Conservation (phyloP, 2,888 invertebrate species). For the Coelinius sp. region DNA sequence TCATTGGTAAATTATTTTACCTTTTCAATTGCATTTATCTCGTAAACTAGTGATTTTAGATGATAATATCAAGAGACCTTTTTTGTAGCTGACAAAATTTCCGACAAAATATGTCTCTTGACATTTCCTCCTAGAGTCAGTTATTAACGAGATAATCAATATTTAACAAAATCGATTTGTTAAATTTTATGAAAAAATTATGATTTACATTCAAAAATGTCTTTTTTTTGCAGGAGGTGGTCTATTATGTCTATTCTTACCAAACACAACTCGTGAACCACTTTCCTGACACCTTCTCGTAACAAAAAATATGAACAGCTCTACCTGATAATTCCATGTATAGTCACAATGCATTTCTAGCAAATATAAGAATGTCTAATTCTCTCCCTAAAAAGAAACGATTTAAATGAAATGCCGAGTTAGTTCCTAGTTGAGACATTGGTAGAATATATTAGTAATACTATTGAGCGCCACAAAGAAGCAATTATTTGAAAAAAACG, state of each 20-base stretch:
- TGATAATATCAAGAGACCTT: too few relatives aligned
- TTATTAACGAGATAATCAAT: too few relatives aligned
- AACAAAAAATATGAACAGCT: constrained; percentile 20
- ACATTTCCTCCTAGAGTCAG: too few relatives aligned
- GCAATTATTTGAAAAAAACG: not conserved
- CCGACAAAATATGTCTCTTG: too few relatives aligned
- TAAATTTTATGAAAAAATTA: too few relatives aligned
- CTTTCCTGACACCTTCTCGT: constrained; percentile 71
- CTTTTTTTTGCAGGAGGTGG: constrained; percentile 78
- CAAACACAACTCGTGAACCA: constrained; percentile 90
- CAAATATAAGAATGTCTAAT: constrained; percentile 44
- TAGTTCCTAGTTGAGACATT: constrained; percentile 14
- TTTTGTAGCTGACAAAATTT: too few relatives aligned
- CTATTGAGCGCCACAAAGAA: constrained; percentile 11
- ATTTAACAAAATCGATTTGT: too few relatives aligned
- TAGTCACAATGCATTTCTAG: constrained; percentile 51
- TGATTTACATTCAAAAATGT: not conserved
- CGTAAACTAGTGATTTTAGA: too few relatives aligned
- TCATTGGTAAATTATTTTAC: constrained; percentile 74
- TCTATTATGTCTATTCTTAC: constrained; percentile 88
- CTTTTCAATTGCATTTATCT: too few relatives aligned
- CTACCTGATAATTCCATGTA: constrained; percentile 50
- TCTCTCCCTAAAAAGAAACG: not conserved
- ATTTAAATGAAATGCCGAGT: constrained; percentile 21
- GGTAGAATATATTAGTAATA: constrained; percentile 14